Evolutionary conservation across 2,888 invertebrate genomes (phyloP).

Genomic region (Corbicula japonica): DNA sequence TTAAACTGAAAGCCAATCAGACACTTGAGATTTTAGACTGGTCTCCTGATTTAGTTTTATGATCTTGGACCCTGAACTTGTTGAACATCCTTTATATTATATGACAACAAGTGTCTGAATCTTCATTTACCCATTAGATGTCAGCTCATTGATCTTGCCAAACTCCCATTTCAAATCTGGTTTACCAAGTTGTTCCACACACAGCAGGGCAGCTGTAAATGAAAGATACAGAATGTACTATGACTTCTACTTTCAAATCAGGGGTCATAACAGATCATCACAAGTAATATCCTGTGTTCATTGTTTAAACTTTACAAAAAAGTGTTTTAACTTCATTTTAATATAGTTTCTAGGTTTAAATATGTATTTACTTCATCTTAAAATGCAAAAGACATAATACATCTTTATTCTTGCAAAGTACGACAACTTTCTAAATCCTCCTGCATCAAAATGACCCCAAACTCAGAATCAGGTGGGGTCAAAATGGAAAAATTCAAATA

Average conservation of each 20-base stretch:
- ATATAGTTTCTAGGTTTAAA: not conserved
- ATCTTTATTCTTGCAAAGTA: no score
- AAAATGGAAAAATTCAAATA: no score
- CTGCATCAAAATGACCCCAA: no score
- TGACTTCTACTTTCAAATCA: not conserved
- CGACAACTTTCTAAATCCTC: no score
- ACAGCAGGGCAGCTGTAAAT: slow-evolving; percentile 78
- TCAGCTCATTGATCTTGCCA: slow-evolving; percentile 73
- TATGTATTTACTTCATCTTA: not conserved
- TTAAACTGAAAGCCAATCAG: not conserved
- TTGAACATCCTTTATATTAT: not conserved
- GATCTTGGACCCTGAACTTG: not conserved
- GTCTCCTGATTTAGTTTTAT: not conserved
- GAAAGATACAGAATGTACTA: not conserved
- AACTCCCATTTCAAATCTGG: slow-evolving; percentile 66
- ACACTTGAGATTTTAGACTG: not conserved
- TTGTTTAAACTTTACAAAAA: not conserved
- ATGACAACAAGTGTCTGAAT: not conserved
- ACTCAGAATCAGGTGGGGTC: no score
- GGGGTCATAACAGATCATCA: not conserved
- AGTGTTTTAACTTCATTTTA: not conserved
- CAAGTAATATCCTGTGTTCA: no score
- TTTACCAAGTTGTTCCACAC: slow-evolving; percentile 74
- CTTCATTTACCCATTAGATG: slow-evolving; percentile 72
- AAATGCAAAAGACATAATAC: not conserved